Conservation (phyloP, 2,113 vertebrate genomes). For the Calyptommatus sinebrachiatus region DNA sequence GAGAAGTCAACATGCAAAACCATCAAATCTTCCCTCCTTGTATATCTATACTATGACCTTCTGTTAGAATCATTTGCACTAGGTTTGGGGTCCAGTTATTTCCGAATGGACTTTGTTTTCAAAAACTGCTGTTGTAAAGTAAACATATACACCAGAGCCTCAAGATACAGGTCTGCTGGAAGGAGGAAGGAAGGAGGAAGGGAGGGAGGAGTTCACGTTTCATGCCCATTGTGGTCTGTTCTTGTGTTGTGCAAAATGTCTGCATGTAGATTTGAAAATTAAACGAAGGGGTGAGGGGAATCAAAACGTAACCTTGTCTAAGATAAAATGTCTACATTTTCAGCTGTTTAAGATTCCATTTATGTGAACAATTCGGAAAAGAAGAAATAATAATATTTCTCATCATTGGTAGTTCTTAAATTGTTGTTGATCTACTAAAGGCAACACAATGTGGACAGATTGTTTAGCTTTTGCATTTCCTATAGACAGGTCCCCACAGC, state of each 20-base stretch:
- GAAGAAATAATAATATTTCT: no score
- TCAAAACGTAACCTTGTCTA: background rate
- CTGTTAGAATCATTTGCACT: slow-evolving; percentile 11
- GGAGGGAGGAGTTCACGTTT: background rate
- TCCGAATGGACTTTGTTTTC: slow-evolving; percentile 9
- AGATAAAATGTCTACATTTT: background rate
- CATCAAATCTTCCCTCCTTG: background rate
- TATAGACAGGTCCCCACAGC: no score
- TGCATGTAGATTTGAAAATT: slow-evolving; percentile 45
- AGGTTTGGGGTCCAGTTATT: background rate
- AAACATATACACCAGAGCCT: slow-evolving; percentile 4
- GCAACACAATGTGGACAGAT: background rate
- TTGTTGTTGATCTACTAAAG: no score
- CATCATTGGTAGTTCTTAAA: background rate
- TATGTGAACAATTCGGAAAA: background rate
- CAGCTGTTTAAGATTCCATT: background rate
- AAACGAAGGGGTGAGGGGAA: background rate
- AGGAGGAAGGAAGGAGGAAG: no score
- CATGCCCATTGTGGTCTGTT: slow-evolving; percentile 34
- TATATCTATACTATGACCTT: background rate
- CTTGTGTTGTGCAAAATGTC: slow-evolving; percentile 30
- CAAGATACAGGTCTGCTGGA: background rate
- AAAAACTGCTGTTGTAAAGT: background rate
- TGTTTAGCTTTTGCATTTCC: background rate
- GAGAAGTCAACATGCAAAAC: background rate